These are phyloP conservation scores for Trochalopteron elliotii DNA, from an alignment of 2,113 vertebrate species.

Conservation along the genomic window DNA sequence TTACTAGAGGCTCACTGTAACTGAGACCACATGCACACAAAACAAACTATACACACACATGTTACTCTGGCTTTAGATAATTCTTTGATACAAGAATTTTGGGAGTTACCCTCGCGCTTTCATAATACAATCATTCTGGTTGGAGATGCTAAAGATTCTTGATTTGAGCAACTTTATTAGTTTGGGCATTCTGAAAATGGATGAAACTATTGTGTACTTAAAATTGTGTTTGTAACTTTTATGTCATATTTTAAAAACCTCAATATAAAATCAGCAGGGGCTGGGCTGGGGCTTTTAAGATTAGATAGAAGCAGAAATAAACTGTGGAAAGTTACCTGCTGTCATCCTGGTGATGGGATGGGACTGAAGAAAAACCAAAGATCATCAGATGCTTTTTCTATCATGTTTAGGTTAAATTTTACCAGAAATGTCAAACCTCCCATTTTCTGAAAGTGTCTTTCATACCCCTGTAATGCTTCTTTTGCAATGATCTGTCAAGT, in stretches of 20 bases:
- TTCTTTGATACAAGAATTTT: not conserved
- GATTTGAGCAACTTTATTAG: not conserved
- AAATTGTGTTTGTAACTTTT: not conserved
- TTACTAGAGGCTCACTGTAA: conserved; percentile 13
- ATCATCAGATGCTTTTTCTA: not conserved
- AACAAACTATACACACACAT: not conserved
- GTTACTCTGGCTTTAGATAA: not conserved
- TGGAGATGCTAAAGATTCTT: not conserved
- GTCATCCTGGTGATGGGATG: not conserved
- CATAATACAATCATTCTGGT: not conserved
- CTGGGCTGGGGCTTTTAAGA: not conserved
- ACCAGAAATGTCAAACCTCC: not conserved
- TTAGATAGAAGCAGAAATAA: not conserved
- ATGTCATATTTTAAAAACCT: not conserved
- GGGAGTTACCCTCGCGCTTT: not conserved
- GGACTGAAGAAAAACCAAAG: not conserved
- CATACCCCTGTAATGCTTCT: not conserved
- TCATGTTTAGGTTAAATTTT: not conserved
- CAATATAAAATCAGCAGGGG: not conserved
- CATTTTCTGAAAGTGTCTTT: not conserved
- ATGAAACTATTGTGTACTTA: not conserved
- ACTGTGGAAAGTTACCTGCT: not conserved
- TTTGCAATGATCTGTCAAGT: not conserved
- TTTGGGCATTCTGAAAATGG: not conserved
- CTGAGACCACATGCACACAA: not conserved